Conservation (phyloP, 2,888 invertebrate genomes). For the Stenurella melanura region DNA sequence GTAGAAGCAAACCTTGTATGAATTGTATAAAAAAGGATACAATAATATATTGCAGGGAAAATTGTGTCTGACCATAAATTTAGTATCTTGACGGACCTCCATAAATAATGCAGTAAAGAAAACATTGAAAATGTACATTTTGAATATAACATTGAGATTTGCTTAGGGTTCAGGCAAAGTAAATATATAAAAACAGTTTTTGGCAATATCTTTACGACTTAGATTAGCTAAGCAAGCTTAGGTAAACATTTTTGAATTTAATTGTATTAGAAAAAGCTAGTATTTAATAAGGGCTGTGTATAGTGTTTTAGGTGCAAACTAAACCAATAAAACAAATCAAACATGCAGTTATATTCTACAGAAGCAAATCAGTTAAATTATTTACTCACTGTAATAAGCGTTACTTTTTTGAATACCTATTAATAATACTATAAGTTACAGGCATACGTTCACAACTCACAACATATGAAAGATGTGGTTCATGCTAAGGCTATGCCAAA, state of each 20-base stretch:
- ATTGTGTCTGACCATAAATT: no score
- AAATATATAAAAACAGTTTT: not conserved
- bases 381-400: conserved; percentile 18
- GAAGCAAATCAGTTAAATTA: not conserved
- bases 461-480: conserved; percentile 57
- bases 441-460: conserved; percentile 59
- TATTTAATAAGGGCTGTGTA: conserved; percentile 25
- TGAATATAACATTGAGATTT: not conserved
- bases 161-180: conserved; percentile 3
- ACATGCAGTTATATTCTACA: conserved; percentile 12
- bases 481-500: conserved; percentile 61
- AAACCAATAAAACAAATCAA: conserved; percentile 31
- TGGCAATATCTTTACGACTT: conserved; percentile 1
- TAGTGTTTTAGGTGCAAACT: conserved; percentile 42
- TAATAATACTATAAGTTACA: conserved; percentile 30
- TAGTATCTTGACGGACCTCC: not conserved
- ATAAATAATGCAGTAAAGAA: not conserved
- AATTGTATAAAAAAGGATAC: no score
- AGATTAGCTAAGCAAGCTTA: conserved; percentile 2
- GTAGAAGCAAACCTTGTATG: no score
- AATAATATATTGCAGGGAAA: no score
- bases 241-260: not conserved
- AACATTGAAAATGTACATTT: not conserved
- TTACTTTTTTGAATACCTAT: conserved; percentile 9
- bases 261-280: conserved; percentile 1